Evolutionary conservation across 2,888 invertebrate species (phyloP), one percentile per base, ranked within the genome.

Genomic region (Chloroclysta siterata): DNA sequence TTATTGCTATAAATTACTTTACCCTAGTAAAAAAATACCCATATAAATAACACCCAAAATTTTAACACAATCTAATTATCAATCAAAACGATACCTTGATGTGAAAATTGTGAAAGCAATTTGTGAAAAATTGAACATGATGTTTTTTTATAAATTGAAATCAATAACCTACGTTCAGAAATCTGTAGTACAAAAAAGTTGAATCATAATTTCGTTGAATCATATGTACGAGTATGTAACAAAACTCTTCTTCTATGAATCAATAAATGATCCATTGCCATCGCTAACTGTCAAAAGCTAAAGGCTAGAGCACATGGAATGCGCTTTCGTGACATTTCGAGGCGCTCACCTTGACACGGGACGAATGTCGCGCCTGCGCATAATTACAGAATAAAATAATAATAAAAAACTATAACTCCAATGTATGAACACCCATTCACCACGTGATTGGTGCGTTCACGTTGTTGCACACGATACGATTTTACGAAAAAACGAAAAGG

Each of bases 311-410:
- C 53, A 51, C 46, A 66, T 51, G 70, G 70, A 65, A 69, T 70
- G 65, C 60, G 66, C 67, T 67, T 67, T 67, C 67, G 44, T 69
- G 66, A 60, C 64, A 66, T 70, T 67, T 60, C 66, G 67, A 64
- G 68, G 68, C 60, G 87, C 65, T 89, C 80, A 84, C 89, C 89
- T 89, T 89, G 89, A 89, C 89, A 82, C 79, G 79, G 46, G 74
- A 66, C 74, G 83, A 87, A 82, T 84, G 86, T 87, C 85, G 81
- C 81, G 54, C 62, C 46, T n/a, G 39, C 39, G 48, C 80, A 82
- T 84, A 82, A 85, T 85, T 83, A 83, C 72, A 60, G 70, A 81
- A 78, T 78, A 75, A 75, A 80, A 78, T 83, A 79, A 82, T 83
- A 79, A 82, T 82, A 83, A 80, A 63, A 58, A 66, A 65, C 73